These are phyloP conservation scores for Balaenoptera acutorostrata DNA, from an alignment of 2,113 vertebrate genomes.

Conservation along the genomic window DNA sequence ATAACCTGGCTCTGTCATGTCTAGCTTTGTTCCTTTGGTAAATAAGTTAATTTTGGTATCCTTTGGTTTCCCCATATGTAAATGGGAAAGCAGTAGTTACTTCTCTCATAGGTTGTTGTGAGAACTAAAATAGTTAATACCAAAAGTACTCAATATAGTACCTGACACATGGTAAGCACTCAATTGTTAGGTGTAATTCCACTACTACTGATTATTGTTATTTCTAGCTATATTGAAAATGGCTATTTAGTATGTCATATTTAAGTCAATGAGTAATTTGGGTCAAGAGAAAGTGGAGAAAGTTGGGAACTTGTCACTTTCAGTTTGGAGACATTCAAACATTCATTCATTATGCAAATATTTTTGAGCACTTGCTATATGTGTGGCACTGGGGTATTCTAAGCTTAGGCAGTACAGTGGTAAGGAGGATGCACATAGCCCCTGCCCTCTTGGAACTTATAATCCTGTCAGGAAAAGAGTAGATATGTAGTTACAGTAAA, in stretches of 20 bases:
- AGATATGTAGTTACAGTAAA: not conserved
- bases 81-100: not conserved
- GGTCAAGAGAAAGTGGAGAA: not conserved
- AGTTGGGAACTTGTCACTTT: not conserved
- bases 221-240: not conserved
- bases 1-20: not conserved
- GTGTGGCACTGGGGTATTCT: not conserved
- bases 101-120: not conserved
- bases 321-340: not conserved
- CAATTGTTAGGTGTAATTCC: not conserved
- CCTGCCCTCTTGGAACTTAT: not conserved
- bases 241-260: not conserved
- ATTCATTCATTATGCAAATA: not conserved
- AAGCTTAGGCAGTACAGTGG: not conserved
- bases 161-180: not conserved
- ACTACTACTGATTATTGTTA: not conserved
- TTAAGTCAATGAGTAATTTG: not conserved
- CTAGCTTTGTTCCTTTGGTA: conserved; percentile 22
- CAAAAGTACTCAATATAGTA: not conserved
- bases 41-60: not conserved
- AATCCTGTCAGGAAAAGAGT: not conserved
- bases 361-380: not conserved
- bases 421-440: not conserved
- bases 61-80: not conserved
- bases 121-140: conserved; percentile 15